Percentiles rank a stretch among this genome's conserved stretches.
phyloP scores from a whole-genome alignment of 1,140 invertebrate genomes.

The Bombus superbus region DNA sequence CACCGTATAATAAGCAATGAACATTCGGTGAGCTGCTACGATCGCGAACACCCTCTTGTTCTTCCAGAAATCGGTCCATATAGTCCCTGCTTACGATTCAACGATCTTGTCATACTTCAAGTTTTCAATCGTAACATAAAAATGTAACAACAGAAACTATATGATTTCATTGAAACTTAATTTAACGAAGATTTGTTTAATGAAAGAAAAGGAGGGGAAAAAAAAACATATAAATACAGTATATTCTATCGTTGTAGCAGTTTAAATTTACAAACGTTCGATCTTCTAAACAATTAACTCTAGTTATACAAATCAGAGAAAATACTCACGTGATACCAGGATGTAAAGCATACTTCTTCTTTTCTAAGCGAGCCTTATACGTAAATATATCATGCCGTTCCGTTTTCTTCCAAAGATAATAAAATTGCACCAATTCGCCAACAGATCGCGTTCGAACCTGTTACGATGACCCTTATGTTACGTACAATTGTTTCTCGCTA shows the following conservation, averaged over 20 bases:
- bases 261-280: background rate
- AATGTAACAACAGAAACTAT: slow-evolving; percentile 15
- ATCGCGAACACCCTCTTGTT: slow-evolving; percentile 85
- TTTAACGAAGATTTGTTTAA: background rate
- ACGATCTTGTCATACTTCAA: slow-evolving; percentile 67
- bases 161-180: background rate
- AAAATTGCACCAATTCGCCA: slow-evolving; percentile 98
- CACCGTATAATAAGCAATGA: slow-evolving; percentile 86
- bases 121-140: slow-evolving; percentile 44
- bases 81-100: slow-evolving; percentile 84
- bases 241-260: too few relatives aligned
- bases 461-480: background rate
- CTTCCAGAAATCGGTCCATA: slow-evolving; percentile 90
- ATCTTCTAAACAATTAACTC: background rate
- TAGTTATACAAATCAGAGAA: slow-evolving; percentile 72
- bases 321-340: slow-evolving; percentile 86
- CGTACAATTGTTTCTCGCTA: background rate
- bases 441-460: slow-evolving; percentile 96
- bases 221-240: background rate
- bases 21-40: slow-evolving; percentile 84
- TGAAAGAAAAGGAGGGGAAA: background rate
- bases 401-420: slow-evolving; percentile 99
- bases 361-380: slow-evolving; percentile 89
- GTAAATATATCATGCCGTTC: slow-evolving; percentile 96
- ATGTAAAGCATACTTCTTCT: slow-evolving; percentile 91